Percentiles rank a stretch among this genome's conserved stretches.
Conservation (phyloP, 2,113 vertebrate species). For the Balaeniceps rex region DNA sequence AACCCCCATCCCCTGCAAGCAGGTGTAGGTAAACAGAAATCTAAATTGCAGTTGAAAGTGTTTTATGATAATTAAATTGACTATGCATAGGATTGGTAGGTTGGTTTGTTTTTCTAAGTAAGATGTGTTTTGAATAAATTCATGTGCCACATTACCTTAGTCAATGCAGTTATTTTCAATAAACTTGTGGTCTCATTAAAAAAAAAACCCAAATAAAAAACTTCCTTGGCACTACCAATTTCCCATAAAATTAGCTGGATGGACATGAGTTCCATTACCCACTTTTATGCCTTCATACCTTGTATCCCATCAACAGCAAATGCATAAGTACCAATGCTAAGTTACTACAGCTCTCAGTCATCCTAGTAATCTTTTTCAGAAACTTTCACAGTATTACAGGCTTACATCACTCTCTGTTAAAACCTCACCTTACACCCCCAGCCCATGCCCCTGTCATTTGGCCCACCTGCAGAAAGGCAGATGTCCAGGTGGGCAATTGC, state of each 20-base stretch:
- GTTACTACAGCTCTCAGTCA: neutral
- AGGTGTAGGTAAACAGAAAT: neutral
- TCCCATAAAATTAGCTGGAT: neutral
- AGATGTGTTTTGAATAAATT: neutral
- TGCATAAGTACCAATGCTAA: neutral
- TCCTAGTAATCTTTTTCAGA: neutral
- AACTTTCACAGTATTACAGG: neutral
- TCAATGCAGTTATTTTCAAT: neutral
- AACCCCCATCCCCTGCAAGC: accelerated
- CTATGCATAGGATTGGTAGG: no score
- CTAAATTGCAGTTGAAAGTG: neutral
- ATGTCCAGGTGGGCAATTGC: accelerated
- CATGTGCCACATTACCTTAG: neutral
- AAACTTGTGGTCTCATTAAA: neutral
- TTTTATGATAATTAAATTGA: neutral
- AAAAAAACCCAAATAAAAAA: neutral
- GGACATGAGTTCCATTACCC: neutral
- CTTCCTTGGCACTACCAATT: neutral
- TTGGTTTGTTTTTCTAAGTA: neutral
- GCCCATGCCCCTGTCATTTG: accelerated
- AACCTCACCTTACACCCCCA: neutral
- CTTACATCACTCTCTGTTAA: accelerated
- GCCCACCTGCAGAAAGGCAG: neutral
- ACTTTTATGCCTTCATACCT: neutral
- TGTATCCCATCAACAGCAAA: neutral